Conservation (phyloP, 2,888 invertebrate genomes). For the Exocentrus adspersus region DNA sequence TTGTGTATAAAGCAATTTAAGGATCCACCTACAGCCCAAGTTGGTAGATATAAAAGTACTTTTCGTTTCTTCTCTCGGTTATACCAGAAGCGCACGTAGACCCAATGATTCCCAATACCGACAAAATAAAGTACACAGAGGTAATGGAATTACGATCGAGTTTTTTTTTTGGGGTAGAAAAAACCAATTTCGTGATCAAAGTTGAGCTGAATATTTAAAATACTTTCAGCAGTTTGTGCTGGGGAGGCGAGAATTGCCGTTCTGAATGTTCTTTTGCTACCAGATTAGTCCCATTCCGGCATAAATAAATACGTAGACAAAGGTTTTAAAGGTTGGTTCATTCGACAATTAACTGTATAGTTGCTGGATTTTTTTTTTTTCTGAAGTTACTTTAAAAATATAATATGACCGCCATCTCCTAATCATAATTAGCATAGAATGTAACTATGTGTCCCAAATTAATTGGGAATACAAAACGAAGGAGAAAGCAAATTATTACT, state of each 20-base stretch:
- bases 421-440: no score
- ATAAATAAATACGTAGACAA: background rate
- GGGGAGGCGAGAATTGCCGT: background rate
- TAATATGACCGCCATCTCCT: no score
- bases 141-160: background rate
- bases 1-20: no score
- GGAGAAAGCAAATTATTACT: slow-evolving; percentile 5
- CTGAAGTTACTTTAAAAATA: no score
- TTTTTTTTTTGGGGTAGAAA: background rate
- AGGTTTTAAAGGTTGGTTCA: background rate
- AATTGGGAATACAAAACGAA: slow-evolving; percentile 6
- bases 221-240: background rate
- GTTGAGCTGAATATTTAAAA: background rate
- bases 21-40: no score
- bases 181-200: background rate
- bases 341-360: background rate
- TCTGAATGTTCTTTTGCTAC: background rate
- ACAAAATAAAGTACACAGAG: background rate
- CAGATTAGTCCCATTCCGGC: background rate
- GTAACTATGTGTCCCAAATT: background rate
- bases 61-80: no score
- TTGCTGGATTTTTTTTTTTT: background rate
- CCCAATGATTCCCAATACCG: background rate
- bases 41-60: no score
- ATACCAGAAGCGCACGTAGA: background rate